These are phyloP conservation scores for Synodontis membranacea DNA, from an alignment of 2,113 vertebrate genomes.

Conservation along the genomic window DNA sequence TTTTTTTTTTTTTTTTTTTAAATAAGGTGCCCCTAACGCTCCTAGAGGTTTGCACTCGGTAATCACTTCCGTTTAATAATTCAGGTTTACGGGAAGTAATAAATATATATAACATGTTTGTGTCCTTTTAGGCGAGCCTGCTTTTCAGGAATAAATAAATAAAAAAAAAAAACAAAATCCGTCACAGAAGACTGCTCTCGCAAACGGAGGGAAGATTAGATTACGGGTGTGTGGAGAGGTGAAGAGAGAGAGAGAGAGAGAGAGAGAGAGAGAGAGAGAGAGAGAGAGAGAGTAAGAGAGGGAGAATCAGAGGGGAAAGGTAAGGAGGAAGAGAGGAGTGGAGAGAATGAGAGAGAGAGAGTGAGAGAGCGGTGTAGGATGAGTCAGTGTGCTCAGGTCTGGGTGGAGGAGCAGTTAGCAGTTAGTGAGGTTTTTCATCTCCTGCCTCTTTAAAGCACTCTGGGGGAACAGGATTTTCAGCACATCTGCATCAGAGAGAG, in stretches of 20 bases:
- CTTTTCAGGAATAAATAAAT: no score
- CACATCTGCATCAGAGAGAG: conserved; percentile 64
- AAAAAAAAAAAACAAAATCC: conserved; percentile 51
- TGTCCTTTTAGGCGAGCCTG: conserved; percentile 62
- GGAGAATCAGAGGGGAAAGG: neutral
- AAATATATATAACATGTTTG: conserved; percentile 55
- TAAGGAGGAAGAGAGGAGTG: conserved; percentile 3
- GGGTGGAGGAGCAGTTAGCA: conserved; percentile 52
- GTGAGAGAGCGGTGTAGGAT: conserved; percentile 17
- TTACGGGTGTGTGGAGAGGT: conserved; percentile 66
- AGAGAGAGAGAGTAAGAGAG: conserved; percentile 14
- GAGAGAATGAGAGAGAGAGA: conserved; percentile 12
- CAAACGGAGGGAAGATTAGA: conserved; percentile 79
- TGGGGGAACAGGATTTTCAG: conserved; percentile 58
- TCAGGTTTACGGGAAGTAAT: conserved; percentile 70
- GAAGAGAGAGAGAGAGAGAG: conserved; percentile 23
- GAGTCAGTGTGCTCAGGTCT: conserved; percentile 25
- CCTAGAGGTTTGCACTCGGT: conserved; percentile 34
- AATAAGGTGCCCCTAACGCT: neutral
- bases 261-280: neutral
- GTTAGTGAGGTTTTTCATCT: conserved; percentile 51
- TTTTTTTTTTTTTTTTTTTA: conserved; percentile 16
- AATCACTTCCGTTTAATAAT: conserved; percentile 78
- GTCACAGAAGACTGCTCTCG: conserved; percentile 78
- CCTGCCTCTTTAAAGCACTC: conserved; percentile 45